Conservation (phyloP, 2,797 vertebrate genomes). For the Rhadinocentrus ornatus region DNA sequence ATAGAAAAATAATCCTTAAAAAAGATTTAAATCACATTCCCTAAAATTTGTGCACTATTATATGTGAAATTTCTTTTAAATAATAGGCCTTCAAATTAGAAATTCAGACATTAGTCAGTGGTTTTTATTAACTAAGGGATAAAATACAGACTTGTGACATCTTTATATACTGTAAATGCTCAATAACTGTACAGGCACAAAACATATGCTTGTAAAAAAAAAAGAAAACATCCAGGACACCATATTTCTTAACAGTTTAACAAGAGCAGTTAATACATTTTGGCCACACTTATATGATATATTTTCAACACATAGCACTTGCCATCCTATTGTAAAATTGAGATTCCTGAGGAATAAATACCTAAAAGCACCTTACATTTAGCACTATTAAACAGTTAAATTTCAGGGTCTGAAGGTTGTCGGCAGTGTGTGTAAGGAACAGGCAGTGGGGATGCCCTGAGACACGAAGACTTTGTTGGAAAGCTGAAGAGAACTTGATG, state of each 20-base stretch:
- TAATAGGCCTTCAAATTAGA: constrained; percentile 52
- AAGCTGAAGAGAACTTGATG: constrained; percentile 23
- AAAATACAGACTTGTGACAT: constrained; percentile 55
- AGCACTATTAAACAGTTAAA: constrained; percentile 22
- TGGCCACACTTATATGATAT: constrained; percentile 30
- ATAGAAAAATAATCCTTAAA: not conserved
- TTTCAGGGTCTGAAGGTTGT: constrained; percentile 27
- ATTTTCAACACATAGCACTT: not conserved
- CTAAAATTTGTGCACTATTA: not conserved
- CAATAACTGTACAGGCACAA: constrained; percentile 58
- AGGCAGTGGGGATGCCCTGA: constrained; percentile 69
- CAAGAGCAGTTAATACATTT: constrained; percentile 34
- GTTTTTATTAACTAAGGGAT: constrained; percentile 59
- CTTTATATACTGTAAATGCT: constrained; percentile 50
- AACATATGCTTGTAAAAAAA: constrained; percentile 44
- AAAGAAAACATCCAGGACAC: constrained; percentile 40
- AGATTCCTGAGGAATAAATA: constrained; percentile 54
- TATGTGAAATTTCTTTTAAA: not conserved
- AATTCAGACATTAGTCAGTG: constrained; percentile 60
- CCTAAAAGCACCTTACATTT: constrained; percentile 58
- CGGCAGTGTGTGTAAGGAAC: constrained; percentile 62
- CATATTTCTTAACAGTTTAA: constrained; percentile 41
- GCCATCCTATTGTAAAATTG: constrained; percentile 5
- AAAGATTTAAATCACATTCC: not conserved
- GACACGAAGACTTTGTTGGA: constrained; percentile 39